phyloP scores from a whole-genome alignment of 2,888 invertebrate genomes.

The Drosophila austrosaltans region DNA sequence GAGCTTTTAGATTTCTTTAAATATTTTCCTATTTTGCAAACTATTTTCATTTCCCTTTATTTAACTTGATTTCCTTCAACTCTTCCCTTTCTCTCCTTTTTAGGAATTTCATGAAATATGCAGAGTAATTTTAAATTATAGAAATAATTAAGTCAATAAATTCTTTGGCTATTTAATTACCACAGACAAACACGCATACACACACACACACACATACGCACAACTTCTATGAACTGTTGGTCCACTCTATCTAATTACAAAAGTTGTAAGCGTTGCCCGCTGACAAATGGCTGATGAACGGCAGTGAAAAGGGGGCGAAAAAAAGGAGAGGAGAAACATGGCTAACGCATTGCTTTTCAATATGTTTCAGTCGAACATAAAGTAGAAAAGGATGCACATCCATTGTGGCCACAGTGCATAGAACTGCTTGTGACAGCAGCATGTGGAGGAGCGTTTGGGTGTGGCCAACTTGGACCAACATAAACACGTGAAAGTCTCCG shows the following conservation, averaged over 20 bases:
- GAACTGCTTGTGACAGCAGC: conserved; percentile 52
- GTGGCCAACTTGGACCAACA: conserved; percentile 13
- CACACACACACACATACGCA: not conserved
- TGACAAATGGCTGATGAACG: conserved; percentile 64
- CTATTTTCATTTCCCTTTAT: too few relatives aligned
- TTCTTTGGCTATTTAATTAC: not conserved
- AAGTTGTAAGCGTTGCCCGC: conserved; percentile 51
- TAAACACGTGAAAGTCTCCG: conserved; percentile 48
- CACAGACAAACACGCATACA: not conserved
- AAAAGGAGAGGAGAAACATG: not conserved
- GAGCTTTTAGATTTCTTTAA: too few relatives aligned
- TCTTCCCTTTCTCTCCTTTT: not conserved
- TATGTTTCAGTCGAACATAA: conserved; percentile 62
- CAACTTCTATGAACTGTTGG: conserved; percentile 22
- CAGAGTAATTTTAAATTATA: not conserved
- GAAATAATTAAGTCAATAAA: conserved; percentile 1
- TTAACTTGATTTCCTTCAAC: not conserved
- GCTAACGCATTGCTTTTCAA: conserved; percentile 50
- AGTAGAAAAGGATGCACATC: conserved; percentile 38
- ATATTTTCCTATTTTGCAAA: too few relatives aligned
- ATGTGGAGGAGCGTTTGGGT: conserved; percentile 32
- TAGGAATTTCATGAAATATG: not conserved
- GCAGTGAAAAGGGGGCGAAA: not conserved
- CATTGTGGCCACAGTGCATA: conserved; percentile 34
- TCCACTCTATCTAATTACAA: conserved; percentile 67